phyloP scores from a whole-genome alignment of 2,113 vertebrate genomes.

The Leptobrachium ailaonicum region DNA sequence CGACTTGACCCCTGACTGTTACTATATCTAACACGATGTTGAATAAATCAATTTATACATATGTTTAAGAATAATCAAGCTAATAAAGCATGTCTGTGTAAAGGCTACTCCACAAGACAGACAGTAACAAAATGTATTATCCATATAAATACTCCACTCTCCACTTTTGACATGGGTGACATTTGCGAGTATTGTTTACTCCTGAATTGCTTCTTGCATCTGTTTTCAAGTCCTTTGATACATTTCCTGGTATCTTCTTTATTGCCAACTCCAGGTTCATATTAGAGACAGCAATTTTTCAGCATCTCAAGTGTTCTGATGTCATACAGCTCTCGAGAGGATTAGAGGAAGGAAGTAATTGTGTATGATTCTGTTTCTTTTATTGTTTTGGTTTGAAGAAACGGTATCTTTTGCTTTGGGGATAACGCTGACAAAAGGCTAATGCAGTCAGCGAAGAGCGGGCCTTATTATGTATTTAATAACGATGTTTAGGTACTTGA shows the following conservation, averaged over 20 bases:
- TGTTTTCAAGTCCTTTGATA: conserved; percentile 59
- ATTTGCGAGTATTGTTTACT: conserved; percentile 19
- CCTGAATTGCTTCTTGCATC: conserved; percentile 48
- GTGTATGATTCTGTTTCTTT: conserved; percentile 57
- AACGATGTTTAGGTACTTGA: conserved; percentile 5
- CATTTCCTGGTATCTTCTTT: conserved; percentile 64
- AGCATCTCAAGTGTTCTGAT: conserved; percentile 65
- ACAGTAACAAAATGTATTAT: no score
- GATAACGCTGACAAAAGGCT: conserved; percentile 53
- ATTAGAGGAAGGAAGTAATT: conserved; percentile 69
- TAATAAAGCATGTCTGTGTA: no score
- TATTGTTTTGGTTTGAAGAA: conserved; percentile 60
- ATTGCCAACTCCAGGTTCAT: conserved; percentile 68
- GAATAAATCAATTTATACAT: no score
- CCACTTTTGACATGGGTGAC: no score
- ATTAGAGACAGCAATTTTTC: conserved; percentile 71
- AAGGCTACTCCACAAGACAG: no score
- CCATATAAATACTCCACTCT: no score
- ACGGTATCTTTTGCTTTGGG: conserved; percentile 13
- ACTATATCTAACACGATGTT: no score
- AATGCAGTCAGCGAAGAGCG: conserved; percentile 46
- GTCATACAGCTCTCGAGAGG: conserved; percentile 67
- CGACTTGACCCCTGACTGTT: no score
- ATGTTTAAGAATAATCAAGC: no score
- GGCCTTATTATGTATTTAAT: not conserved